Evolutionary conservation across 1,140 invertebrate genomes (phyloP).

Genomic region (Conus ventricosus): DNA sequence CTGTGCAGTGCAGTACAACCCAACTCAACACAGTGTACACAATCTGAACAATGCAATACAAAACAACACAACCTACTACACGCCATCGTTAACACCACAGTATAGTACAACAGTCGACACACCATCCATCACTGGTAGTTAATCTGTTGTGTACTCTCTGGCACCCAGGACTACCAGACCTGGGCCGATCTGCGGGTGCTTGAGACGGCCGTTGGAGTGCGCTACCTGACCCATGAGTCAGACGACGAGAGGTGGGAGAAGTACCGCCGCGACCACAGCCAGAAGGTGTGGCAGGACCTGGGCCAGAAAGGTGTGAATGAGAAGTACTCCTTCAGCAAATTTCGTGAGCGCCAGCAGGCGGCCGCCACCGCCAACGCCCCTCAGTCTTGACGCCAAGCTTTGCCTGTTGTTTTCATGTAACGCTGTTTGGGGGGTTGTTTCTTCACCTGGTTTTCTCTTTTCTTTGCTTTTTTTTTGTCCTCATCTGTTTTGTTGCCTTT

Average conservation of each 20-base stretch:
- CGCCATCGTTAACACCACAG: too few relatives aligned
- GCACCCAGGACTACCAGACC: slow-evolving; percentile 90
- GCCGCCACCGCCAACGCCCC: slow-evolving; percentile 20
- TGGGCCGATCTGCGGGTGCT: slow-evolving; percentile 95
- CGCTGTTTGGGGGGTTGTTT: too few relatives aligned
- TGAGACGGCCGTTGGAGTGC: slow-evolving; percentile 85
- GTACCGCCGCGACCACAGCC: slow-evolving; percentile 75
- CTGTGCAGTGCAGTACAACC: too few relatives aligned
- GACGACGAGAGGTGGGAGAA: slow-evolving; percentile 93
- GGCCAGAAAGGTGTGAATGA: slow-evolving; percentile 72
- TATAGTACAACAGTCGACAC: too few relatives aligned
- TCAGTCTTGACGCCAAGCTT: slow-evolving; percentile 35
- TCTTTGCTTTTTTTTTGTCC: too few relatives aligned
- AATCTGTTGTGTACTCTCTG: too few relatives aligned
- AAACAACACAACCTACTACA: too few relatives aligned
- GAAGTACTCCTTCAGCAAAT: slow-evolving; percentile 69
- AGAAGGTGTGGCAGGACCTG: slow-evolving; percentile 69
- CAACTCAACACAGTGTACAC: too few relatives aligned
- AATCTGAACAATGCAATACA: too few relatives aligned
- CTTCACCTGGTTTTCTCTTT: neutral
- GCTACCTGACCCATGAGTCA: slow-evolving; percentile 96
- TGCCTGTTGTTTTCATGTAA: slow-evolving; percentile 2
- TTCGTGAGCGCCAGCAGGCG: slow-evolving; percentile 55
- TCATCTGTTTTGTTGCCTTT: too few relatives aligned
- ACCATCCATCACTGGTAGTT: too few relatives aligned